A percentile compares a stretch with the other conserved stretches of the same genome.
These are phyloP conservation scores for Pachycephala philippinensis DNA, from an alignment of 2,113 vertebrate genomes.

Conservation along the genomic window DNA sequence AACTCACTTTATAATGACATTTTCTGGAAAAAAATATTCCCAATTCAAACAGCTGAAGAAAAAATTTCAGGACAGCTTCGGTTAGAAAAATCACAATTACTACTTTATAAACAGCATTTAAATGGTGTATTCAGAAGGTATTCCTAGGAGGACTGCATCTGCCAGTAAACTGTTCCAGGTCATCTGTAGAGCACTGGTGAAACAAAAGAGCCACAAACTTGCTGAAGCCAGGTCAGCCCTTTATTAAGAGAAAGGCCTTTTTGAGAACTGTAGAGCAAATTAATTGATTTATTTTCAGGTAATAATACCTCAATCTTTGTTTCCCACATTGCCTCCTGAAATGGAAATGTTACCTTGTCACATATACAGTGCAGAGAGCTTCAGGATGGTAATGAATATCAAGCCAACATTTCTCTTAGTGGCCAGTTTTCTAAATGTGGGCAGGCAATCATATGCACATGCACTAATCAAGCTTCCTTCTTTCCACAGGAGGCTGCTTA, in stretches of 20 bases:
- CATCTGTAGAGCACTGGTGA: background rate
- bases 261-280: constrained; percentile 39
- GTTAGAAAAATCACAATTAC: background rate
- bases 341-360: constrained; percentile 62
- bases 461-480: constrained; percentile 61
- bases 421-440: constrained; percentile 52
- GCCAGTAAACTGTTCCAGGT: background rate
- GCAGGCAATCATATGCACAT: constrained; percentile 15
- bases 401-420: constrained; percentile 47
- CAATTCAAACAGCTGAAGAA: background rate
- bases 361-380: constrained; percentile 36
- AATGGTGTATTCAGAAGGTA: background rate
- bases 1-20: background rate
- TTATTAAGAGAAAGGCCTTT: constrained; percentile 42
- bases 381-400: constrained; percentile 46
- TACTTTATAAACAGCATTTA: constrained; percentile 24
- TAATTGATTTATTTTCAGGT: constrained; percentile 47
- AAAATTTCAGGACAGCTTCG: background rate
- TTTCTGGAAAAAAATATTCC: background rate
- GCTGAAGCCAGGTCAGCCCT: constrained; percentile 2
- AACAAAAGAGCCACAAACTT: constrained; percentile 18
- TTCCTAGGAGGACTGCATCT: constrained; percentile 6
- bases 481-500: constrained; percentile 68
- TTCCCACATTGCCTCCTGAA: constrained; percentile 52
- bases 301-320: constrained; percentile 41